Evolutionary conservation across 1,140 invertebrate genomes (phyloP).

Genomic region (Procambarus virginalis): DNA sequence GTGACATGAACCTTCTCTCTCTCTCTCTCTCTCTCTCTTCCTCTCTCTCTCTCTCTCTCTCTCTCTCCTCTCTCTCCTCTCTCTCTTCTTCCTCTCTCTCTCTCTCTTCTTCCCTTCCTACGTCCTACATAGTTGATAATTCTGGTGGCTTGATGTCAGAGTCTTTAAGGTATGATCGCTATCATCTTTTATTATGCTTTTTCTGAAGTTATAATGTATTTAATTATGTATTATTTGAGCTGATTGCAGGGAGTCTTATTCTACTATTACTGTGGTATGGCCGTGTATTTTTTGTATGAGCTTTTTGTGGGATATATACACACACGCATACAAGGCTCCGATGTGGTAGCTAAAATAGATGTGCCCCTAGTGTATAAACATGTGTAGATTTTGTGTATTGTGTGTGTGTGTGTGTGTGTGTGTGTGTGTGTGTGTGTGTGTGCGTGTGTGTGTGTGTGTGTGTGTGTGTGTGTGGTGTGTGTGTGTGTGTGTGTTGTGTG

Average conservation of each 20-base stretch:
- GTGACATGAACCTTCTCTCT: neutral
- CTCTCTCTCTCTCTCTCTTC: too few relatives aligned
- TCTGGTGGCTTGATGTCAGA: slow-evolving; percentile 17
- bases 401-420: too few relatives aligned
- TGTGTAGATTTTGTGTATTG: neutral
- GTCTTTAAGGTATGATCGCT: neutral
- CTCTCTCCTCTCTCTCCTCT: neutral
- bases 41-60: too few relatives aligned
- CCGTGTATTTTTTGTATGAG: too few relatives aligned
- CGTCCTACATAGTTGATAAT: neutral
- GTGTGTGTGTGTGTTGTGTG: too few relatives aligned
- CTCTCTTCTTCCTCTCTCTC: neutral
- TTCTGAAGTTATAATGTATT: neutral
- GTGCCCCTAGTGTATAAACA: too few relatives aligned
- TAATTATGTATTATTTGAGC: neutral
- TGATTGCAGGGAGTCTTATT: neutral
- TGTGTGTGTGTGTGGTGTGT: too few relatives aligned
- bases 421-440: too few relatives aligned
- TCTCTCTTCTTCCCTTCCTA: neutral
- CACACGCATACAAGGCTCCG: neutral
- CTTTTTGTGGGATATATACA: neutral
- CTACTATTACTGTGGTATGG: too few relatives aligned
- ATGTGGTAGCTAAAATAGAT: too few relatives aligned
- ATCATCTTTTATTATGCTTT: neutral
- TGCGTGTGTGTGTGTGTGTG: too few relatives aligned